Conservation (phyloP, 2,113 vertebrate genomes). For the Alligator sinensis region DNA sequence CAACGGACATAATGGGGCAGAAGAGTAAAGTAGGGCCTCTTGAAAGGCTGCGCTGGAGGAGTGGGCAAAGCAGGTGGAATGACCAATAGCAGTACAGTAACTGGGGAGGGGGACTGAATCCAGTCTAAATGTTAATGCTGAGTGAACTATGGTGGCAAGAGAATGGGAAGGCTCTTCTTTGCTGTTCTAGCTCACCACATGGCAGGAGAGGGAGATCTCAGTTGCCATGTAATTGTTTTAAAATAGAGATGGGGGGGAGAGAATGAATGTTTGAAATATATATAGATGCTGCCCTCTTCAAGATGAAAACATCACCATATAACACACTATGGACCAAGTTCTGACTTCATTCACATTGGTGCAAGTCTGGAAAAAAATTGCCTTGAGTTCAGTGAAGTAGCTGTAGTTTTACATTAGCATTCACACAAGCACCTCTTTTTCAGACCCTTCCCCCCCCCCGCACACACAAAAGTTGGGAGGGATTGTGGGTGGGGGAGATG, state of each 20-base stretch:
- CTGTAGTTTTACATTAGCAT: neutral
- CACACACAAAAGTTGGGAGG: too few species aligned
- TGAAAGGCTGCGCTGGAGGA: neutral
- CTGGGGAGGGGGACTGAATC: neutral
- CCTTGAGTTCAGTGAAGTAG: accelerated
- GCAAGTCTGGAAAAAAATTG: neutral
- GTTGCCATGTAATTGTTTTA: neutral
- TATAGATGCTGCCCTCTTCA: neutral
- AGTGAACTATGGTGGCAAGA: neutral
- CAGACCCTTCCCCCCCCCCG: too few species aligned
- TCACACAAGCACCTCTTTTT: neutral
- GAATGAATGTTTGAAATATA: neutral
- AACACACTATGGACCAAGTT: neutral
- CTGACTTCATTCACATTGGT: neutral
- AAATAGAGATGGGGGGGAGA: neutral
- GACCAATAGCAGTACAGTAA: neutral
- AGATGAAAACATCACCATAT: conserved; percentile 15
- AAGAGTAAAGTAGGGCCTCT: neutral
- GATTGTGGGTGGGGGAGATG: neutral
- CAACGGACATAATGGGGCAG: neutral
- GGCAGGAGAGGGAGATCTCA: neutral
- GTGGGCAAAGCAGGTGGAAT: neutral
- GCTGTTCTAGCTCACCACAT: neutral
- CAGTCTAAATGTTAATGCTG: neutral
- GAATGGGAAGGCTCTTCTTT: neutral